Evolutionary conservation across 2,113 vertebrate species (phyloP).

Genomic region (Melospiza melodia): DNA sequence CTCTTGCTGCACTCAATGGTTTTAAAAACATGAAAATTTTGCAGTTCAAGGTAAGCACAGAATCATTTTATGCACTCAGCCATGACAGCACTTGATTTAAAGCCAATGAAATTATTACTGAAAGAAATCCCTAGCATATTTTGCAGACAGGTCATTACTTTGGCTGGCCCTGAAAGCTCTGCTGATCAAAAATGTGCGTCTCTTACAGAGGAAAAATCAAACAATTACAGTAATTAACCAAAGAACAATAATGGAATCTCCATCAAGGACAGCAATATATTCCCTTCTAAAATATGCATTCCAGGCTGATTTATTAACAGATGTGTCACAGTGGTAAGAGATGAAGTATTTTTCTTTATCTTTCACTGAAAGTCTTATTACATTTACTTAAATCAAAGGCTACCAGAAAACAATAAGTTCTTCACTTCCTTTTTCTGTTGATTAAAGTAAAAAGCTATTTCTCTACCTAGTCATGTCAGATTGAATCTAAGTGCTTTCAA

Average conservation of each 20-base stretch:
- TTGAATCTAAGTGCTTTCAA: background rate
- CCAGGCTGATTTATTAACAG: background rate
- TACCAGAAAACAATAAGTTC: background rate
- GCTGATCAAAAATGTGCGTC: background rate
- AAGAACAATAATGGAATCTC: background rate
- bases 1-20: background rate
- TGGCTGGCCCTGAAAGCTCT: background rate
- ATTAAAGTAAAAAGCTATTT: background rate
- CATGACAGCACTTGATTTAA: background rate
- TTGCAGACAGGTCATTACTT: background rate
- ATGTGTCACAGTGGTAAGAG: background rate
- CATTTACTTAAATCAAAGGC: background rate
- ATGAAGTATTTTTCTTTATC: background rate
- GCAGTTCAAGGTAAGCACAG: background rate
- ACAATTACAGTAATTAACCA: conserved; percentile 21
- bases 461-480: background rate
- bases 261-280: background rate
- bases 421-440: background rate
- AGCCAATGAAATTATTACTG: background rate
- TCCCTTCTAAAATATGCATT: background rate
- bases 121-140: background rate
- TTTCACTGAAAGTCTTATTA: background rate
- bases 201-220: background rate
- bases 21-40: background rate
- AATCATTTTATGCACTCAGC: background rate